Base-by-base conservation (phyloP, 1,140 invertebrate genomes). In the Ceratina australensis region DNA sequence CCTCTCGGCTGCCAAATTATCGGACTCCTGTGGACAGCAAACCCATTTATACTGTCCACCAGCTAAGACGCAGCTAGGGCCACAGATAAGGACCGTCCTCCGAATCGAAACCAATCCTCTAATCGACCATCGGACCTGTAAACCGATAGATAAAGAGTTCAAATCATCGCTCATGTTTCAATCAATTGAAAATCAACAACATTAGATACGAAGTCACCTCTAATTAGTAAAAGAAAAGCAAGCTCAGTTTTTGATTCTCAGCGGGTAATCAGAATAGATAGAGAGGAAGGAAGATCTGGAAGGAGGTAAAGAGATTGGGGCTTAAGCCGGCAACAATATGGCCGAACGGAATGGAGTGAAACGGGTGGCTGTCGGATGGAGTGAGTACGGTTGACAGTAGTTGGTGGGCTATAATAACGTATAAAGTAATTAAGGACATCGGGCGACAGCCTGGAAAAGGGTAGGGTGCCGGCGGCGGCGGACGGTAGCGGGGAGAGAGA, bases 361-460 rank as follows among this genome's bases (percentile, higher is more conserved):
- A 84, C 86, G 76, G 65, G 16, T 33, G 75, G 78, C 74, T 78
- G 72, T 71, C 76, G 87, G 85, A 88, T 86, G 86, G 86, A 90
- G 87, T 89, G 85, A 87, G 86, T 83, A 88, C 82, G 85, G 78
- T 84, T 85, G 86, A 83, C 86, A 85, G 88, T 90, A 90, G 90
- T 90, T 89, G 87, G 88, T 86, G 85, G 86, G 89, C 89, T 87
- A 91, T 91, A 91, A 91, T 92, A 92, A 92, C 90, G 90, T 92
- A 91, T 91, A 92, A 92, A 92, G 91, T 92, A 92, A 92, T 92
- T 91, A 92, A 92, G 91, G 91, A 92, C 91, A 92, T 92, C 90
- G 89, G 91, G 91, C 89, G 91, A 91, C 90, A 90, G 88, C 86
- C 79, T 72, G 80, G 74, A 75, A 78, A 76, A 68, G 67, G 80